Evolutionary conservation across 2,888 invertebrate genomes (phyloP), one percentile per base, ranked within the genome.

Genomic region (Spodoptera littoralis): DNA sequence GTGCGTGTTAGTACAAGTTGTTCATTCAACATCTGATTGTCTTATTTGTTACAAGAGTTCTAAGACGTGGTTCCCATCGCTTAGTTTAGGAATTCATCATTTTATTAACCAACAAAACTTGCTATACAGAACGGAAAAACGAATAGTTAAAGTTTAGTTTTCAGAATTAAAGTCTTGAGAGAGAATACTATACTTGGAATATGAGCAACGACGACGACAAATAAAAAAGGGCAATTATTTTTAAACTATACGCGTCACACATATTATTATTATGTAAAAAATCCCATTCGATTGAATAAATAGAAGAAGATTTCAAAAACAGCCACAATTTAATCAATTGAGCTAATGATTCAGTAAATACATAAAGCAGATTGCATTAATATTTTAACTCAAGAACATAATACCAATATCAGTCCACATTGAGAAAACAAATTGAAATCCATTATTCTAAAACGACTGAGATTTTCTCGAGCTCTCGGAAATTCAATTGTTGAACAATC

Each of bases 401-500:
- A 47, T 68, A 68, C 61, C 61, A 63, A 75, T 73, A 50, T 47
- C 54, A 64, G 59, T 58, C 43, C 55, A 63, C 59, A 57, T 52
- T 62, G 53, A 51, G 63, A 60, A 61, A 73, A 77, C 63, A 76
- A 65, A 76, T 77, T 76, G 77, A 61, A 73, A 70, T 62, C 64
- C 74, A 77, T 77, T 76, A 77, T 66, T 61, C 47, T 70, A 44
- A 58, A 77, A 64, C 53, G 70, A 64, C 51, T 48, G 59, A 58
- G 60, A 70, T 77, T 73, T 73, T 55, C 60, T 42, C 60, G 47
- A 48, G 44, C 58, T 68, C 61, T 66, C 46, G 64, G 68, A 66
- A 72, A 78, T 68, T 78, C 77, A 70, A 70, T 78, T 77, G 77
- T 76, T 68, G 58, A 61, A 56, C 62, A 74, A 65, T 54, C 41